phyloP scores from a whole-genome alignment of 2,113 vertebrate genomes.

The Asarcornis scutulata region DNA sequence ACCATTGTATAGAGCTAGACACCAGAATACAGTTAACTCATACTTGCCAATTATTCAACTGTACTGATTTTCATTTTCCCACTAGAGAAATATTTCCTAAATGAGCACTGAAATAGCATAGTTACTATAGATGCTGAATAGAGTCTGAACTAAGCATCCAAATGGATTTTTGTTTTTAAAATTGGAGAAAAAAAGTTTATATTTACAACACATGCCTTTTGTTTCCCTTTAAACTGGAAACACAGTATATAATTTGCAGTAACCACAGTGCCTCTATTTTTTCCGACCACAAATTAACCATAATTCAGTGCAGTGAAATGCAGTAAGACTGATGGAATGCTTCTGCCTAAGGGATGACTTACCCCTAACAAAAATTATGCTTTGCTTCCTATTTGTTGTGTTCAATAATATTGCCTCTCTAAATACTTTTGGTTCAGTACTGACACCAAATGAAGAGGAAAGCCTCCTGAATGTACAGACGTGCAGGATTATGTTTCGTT shows the following conservation, averaged over 20 bases:
- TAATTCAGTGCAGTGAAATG: slow-evolving; percentile 75
- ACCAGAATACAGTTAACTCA: neutral
- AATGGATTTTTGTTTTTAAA: slow-evolving; percentile 8
- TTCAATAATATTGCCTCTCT: slow-evolving; percentile 54
- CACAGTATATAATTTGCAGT: slow-evolving; percentile 78
- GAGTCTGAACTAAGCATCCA: neutral
- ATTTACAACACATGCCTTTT: slow-evolving; percentile 71
- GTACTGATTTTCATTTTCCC: neutral
- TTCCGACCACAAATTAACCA: slow-evolving; percentile 83
- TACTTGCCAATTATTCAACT: neutral
- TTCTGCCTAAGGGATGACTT: slow-evolving; percentile 71
- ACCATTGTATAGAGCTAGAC: neutral
- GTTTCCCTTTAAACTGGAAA: slow-evolving; percentile 77
- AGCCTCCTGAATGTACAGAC: slow-evolving; percentile 58
- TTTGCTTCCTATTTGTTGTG: slow-evolving; percentile 65
- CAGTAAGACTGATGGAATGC: slow-evolving; percentile 81
- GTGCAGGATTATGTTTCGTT: slow-evolving; percentile 59
- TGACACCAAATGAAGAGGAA: slow-evolving; percentile 63
- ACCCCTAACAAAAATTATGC: slow-evolving; percentile 41
- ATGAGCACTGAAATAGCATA: slow-evolving; percentile 2
- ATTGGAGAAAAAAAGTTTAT: neutral
- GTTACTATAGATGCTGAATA: neutral
- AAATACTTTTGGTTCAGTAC: slow-evolving; percentile 63
- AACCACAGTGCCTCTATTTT: slow-evolving; percentile 78
- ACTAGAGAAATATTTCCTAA: slow-evolving; percentile 16